phyloP scores from a whole-genome alignment of 2,888 invertebrate species.

The Cenopis cana region DNA sequence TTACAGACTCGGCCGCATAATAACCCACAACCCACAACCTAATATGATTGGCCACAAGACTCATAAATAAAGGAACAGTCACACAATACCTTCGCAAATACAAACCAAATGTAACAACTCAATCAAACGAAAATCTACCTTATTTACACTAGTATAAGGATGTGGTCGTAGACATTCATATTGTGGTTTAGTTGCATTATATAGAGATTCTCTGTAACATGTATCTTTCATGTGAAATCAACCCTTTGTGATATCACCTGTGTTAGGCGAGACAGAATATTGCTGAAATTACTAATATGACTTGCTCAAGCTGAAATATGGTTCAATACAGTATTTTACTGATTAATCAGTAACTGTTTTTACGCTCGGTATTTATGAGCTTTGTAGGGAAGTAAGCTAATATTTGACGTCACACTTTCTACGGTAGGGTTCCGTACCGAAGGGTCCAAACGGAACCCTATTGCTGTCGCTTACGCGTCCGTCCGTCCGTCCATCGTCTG shows the following conservation, averaged over 20 bases:
- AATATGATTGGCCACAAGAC: neutral
- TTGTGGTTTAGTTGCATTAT: neutral
- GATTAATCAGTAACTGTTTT: too few relatives aligned
- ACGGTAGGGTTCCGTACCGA: too few relatives aligned
- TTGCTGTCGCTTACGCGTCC: too few relatives aligned
- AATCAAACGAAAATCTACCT: neutral
- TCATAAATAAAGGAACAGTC: neutral
- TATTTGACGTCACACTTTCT: too few relatives aligned
- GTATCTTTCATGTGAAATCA: conserved; percentile 8
- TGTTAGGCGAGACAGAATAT: neutral
- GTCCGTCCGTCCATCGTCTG: too few relatives aligned
- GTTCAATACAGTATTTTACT: too few relatives aligned
- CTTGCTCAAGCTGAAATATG: neutral
- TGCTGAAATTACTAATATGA: neutral
- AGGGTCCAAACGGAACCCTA: too few relatives aligned
- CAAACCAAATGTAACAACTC: neutral
- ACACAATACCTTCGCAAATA: neutral
- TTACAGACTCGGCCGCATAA: neutral
- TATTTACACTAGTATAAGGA: neutral
- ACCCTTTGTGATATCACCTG: conserved; percentile 4
- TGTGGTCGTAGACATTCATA: neutral
- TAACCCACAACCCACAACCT: too few relatives aligned
- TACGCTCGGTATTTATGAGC: too few relatives aligned
- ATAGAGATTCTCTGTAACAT: neutral
- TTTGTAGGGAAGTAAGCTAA: too few relatives aligned